A percentile compares a stretch with the other conserved stretches of the same genome.
These are phyloP conservation scores for Crenuchus spilurus DNA, from an alignment of 2,797 vertebrate species.

Conservation along the genomic window DNA sequence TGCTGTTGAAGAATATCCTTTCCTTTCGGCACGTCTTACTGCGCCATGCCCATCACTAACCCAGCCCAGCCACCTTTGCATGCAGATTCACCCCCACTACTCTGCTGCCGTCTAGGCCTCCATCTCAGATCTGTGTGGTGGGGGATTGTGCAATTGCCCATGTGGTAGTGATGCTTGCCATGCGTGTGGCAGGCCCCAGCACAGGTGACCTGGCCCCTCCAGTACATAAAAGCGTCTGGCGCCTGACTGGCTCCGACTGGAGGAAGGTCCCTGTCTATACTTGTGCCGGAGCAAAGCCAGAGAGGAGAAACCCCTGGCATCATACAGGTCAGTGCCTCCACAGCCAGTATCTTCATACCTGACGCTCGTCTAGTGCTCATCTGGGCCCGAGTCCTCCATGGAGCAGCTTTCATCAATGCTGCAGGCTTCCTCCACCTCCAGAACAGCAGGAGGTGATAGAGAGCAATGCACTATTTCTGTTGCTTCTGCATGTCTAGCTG, in stretches of 20 bases:
- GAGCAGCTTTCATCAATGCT: conserved; percentile 28
- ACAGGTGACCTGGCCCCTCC: conserved; percentile 45
- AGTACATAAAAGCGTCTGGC: conserved; percentile 48
- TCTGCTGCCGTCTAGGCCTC: conserved; percentile 3
- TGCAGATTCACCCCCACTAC: conserved; percentile 27
- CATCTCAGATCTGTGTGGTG: conserved; percentile 31
- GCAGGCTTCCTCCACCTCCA: conserved; percentile 37
- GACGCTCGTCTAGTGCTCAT: conserved; percentile 22
- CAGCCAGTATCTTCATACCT: conserved; percentile 29
- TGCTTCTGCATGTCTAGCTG: conserved; percentile 13
- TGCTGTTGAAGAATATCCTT: conserved; percentile 19
- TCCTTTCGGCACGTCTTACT: conserved; percentile 18
- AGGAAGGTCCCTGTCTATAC: conserved; percentile 52
- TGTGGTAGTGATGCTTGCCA: conserved; percentile 44
- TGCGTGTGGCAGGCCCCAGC: conserved; percentile 44
- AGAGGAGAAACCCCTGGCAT: conserved; percentile 52
- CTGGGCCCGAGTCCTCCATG: conserved; percentile 8
- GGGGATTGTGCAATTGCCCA: conserved; percentile 28
- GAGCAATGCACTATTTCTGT: background rate
- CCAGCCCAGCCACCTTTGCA: conserved; percentile 31
- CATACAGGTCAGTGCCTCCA: conserved; percentile 55
- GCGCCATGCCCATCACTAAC: conserved; percentile 30
- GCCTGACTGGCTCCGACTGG: conserved; percentile 48
- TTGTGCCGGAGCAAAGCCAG: conserved; percentile 49
- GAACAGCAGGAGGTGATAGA: conserved; percentile 27